Percentiles rank a stretch among this genome's conserved stretches.
These are phyloP conservation scores for Phrynosoma platyrhinos DNA, from an alignment of 2,113 vertebrate species.

Conservation along the genomic window DNA sequence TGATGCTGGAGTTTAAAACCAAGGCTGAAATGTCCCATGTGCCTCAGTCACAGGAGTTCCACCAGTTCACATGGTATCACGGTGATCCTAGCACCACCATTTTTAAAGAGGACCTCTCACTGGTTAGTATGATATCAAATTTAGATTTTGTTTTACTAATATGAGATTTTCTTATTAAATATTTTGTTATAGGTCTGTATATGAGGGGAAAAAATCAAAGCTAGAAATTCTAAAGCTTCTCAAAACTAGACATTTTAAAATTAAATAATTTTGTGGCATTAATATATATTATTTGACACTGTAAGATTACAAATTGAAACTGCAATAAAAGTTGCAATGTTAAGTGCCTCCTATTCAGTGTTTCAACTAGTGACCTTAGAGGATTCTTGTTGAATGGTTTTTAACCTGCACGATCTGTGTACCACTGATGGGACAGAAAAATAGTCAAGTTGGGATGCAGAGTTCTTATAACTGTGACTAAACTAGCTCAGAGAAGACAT, in stretches of 20 bases:
- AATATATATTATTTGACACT: too few species aligned
- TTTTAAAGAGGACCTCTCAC: conserved; percentile 59
- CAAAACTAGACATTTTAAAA: too few species aligned
- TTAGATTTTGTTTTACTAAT: conserved; percentile 18
- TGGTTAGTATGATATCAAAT: conserved; percentile 66
- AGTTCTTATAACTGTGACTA: too few species aligned
- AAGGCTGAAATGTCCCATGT: conserved; percentile 98
- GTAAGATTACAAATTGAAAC: not conserved
- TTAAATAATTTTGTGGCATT: not conserved
- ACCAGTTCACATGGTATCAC: conserved; percentile 84
- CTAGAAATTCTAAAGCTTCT: not conserved
- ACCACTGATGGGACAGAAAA: too few species aligned
- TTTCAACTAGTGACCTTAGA: not conserved
- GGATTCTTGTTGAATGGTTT: too few species aligned
- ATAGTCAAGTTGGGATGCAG: too few species aligned
- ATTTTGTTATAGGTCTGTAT: not conserved
- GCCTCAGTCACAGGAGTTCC: conserved; percentile 89
- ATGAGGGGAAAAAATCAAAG: not conserved
- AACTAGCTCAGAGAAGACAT: not conserved
- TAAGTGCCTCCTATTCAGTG: not conserved
- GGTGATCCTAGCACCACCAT: conserved; percentile 68
- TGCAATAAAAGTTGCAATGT: not conserved
- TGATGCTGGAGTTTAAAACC: conserved; percentile 96
- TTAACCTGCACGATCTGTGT: too few species aligned
- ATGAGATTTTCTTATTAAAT: not conserved